Evolutionary conservation across 2,797 vertebrate species (phyloP), one percentile per base, ranked within the genome.

Genomic region (Crypturellus tataupa): DNA sequence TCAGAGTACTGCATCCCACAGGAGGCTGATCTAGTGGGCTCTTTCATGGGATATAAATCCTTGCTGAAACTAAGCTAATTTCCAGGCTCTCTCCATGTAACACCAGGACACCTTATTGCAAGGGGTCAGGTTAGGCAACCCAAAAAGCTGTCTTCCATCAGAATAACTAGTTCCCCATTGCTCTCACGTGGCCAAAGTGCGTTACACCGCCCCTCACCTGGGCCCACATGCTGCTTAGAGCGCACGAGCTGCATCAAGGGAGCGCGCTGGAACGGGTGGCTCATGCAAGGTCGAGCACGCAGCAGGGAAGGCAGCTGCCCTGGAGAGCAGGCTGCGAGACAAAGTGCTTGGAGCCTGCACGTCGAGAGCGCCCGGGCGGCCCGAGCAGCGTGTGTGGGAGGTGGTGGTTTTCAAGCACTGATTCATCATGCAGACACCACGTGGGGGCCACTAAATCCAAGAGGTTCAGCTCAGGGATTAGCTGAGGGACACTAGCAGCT

Each of bases 381-480:
- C 46, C 3, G 40, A 81, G 14, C 46, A 25, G 37, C 0, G 0
- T 49, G 58, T 46, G 53, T 25, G 35, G 8, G 31, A 6, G n/a
- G 40, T 71, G 27, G 51, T 29, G 15, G 59, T 2, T 86, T 68
- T 55, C 75, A 81, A 87, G 80, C 39, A 63, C 67, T 82, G 47
- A 62, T 33, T 72, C 56, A 69, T 35, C 76, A 37, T 3, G 6
- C 42, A 69, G 73, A 37, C 10, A 72, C 62, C 63, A 7, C 49
- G 72, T n/a, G 75, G 71, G 37, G 92, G 68, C 58, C 81, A 85
- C 58, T 65, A 62, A 80, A 88, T 31, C 55, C 37, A 85, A 78
- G 67, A 0, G 20, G 31, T 23, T 33, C 0, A 82, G 39, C 16
- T 78, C 39, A 71, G 0, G 0, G 44, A 75, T 44, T 12, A 87